Percentiles rank a stretch among this genome's conserved stretches.
phyloP scores from a whole-genome alignment of 2,797 vertebrate species.

The Alouatta caraya region DNA sequence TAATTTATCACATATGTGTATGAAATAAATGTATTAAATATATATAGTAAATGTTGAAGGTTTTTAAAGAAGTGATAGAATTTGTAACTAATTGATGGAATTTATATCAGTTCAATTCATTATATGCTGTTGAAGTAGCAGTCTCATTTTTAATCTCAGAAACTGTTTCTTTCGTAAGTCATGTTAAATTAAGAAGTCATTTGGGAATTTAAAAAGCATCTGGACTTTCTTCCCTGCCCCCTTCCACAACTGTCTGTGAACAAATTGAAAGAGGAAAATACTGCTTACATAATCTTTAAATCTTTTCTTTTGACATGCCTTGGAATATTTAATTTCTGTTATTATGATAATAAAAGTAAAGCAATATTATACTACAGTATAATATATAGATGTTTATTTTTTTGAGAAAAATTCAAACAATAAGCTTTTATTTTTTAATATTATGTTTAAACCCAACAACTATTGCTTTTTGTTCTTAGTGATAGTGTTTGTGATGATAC shows the following conservation, averaged over 20 bases:
- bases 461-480: not conserved
- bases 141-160: constrained; percentile 9
- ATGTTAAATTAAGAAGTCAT: constrained; percentile 19
- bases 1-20: not conserved
- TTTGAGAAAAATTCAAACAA: not conserved
- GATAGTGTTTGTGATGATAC: not conserved
- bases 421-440: constrained; percentile 1
- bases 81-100: not conserved
- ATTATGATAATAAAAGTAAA: not conserved
- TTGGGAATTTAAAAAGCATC: constrained; percentile 6
- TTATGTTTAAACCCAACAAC: not conserved
- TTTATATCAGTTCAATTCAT: constrained; percentile 23
- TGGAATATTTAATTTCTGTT: not conserved
- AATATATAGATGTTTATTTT: not conserved
- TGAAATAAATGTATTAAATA: not conserved
- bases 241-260: not conserved
- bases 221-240: not conserved
- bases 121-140: not conserved
- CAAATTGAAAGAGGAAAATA: constrained; percentile 3
- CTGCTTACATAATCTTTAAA: not conserved
- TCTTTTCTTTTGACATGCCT: not conserved
- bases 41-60: not conserved
- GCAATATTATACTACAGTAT: not conserved
- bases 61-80: not conserved
- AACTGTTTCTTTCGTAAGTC: constrained; percentile 42